Base-by-base conservation (phyloP, 2,113 vertebrate species). In the Cinclus cinclus region DNA sequence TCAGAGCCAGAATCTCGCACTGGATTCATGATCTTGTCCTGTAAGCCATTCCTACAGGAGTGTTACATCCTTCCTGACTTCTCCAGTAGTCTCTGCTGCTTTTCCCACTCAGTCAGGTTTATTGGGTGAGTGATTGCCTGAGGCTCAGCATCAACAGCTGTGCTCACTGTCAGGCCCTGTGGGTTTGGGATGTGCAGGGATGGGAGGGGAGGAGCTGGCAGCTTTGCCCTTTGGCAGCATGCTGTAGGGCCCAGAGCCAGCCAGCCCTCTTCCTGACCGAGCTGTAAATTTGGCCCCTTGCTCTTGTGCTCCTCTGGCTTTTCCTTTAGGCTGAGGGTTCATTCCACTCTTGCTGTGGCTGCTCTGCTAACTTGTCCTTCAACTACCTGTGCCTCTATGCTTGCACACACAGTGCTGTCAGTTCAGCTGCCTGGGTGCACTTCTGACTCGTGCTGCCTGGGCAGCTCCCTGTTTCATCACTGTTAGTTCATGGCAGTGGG, bases 81-180 rank as follows among this genome's bases (percentile, higher is more conserved):
- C 42, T 83, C 73, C 60, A 67, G 81, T n/a, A 74, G 39, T 31
- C 27, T 76, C 49, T 74, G 50, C 79, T 85, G 55, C 28, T 87
- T 86, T 52, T 69, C 67, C 42, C n/a, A 4, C 35, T 87, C 44
- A 8, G 11, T n/a, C 0, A 1, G 41, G 27, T 81, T 87, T 81
- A 69, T 19, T 14, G 19, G 21, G 28, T 37, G 28, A 53, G 33
- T 0, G 0, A 27, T 24, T 87, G 55, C 64, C 41, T 0, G 0
- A 74, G 81, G 63, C 68, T 89, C 62, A 42, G 68, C 0, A 0
- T 60, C 83, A 77, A 49, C 37, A 47, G 41, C 59, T 4, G 0
- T 65, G 33, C 21, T 94, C 3, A 3, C 41, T 84, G 44, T 47
- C 58, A 60, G 46, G 37, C 31, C 15, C n/a, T 52, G 44, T 46